These are phyloP conservation scores for Drosophila baimaii DNA, from an alignment of 1,140 invertebrate genomes.

Conservation along the genomic window DNA sequence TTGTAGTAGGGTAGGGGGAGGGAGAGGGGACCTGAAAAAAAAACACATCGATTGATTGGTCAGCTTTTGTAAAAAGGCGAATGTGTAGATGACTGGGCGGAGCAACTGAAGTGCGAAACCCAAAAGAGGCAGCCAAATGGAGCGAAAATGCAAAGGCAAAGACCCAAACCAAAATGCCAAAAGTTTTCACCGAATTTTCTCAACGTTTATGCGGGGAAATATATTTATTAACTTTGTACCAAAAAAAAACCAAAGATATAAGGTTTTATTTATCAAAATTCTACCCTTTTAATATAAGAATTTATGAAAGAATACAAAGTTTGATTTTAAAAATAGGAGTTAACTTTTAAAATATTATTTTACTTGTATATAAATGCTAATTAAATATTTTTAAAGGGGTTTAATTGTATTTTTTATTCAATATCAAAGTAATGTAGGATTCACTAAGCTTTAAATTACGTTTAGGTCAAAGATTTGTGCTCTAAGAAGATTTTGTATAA, in stretches of 20 bases:
- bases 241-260: no score
- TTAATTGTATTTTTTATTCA: no score
- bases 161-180: slow-evolving; percentile 29
- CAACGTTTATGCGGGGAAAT: slow-evolving; percentile 30
- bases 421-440: no score
- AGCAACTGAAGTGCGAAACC: slow-evolving; percentile 50
- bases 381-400: no score
- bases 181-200: slow-evolving; percentile 44
- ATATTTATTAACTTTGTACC: background rate
- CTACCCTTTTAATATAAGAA: background rate
- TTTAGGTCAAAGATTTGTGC: background rate
- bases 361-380: no score
- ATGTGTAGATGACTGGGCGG: slow-evolving; percentile 35
- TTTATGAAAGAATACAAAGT: background rate
- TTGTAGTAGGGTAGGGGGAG: background rate
- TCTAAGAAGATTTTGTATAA: background rate
- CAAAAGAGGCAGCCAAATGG: slow-evolving; percentile 44
- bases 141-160: slow-evolving; percentile 51
- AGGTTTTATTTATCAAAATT: no score
- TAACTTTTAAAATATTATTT: no score
- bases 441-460: no score
- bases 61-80: slow-evolving; percentile 22
- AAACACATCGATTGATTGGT: slow-evolving; percentile 50
- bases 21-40: background rate
- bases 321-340: no score